Percentiles rank a stretch among this genome's conserved stretches.
Conservation (phyloP, 2,113 vertebrate species). For the Rallus limicola region DNA sequence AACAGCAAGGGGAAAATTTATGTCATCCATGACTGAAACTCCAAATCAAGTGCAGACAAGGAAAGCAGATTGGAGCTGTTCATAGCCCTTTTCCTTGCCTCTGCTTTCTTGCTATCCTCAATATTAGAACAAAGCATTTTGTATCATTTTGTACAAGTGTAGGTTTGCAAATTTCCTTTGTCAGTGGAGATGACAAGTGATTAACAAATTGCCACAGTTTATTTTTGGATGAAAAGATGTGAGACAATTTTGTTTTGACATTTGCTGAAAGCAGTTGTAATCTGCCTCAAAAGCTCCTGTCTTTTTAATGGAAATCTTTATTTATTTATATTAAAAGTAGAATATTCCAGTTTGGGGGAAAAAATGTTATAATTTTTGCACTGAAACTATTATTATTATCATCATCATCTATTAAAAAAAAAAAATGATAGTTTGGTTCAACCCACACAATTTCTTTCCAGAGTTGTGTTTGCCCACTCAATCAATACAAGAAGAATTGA, state of each 20-base stretch:
- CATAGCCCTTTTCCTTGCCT: neutral
- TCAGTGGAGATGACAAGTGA: neutral
- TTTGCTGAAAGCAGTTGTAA: neutral
- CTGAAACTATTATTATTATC: neutral
- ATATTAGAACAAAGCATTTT: neutral
- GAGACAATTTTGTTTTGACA: neutral
- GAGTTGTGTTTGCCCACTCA: neutral
- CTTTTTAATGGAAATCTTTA: neutral
- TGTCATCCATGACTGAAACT: constrained; percentile 2
- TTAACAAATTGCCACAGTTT: neutral
- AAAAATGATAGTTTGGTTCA: neutral
- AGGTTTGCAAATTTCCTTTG: neutral
- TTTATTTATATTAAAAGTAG: neutral
- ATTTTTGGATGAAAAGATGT: constrained; percentile 1
- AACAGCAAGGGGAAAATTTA: constrained; percentile 4
- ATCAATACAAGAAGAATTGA: neutral
- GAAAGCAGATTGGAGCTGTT: neutral
- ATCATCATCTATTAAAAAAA: too few relatives aligned
- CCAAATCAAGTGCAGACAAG: neutral
- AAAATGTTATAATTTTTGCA: neutral
- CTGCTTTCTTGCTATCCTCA: neutral
- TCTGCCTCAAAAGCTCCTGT: neutral
- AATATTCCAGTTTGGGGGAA: neutral
- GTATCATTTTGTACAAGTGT: neutral
- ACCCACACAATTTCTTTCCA: neutral